phyloP scores from a whole-genome alignment of 2,113 vertebrate species.

The Zootoca vivipara region DNA sequence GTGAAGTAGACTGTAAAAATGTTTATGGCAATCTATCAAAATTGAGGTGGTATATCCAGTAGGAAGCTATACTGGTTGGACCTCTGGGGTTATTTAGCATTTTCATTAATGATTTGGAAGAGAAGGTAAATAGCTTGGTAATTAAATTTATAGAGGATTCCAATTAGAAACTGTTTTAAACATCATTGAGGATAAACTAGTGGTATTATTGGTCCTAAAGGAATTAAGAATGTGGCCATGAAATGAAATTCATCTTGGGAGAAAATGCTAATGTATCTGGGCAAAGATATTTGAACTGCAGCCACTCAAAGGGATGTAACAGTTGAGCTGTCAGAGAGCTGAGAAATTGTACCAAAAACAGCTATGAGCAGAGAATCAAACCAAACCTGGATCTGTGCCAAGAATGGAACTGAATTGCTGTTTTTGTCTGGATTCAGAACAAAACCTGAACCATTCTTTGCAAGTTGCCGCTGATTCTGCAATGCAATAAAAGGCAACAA shows the following conservation, averaged over 20 bases:
- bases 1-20: neutral
- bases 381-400: neutral
- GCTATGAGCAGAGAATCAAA: neutral
- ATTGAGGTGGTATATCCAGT: neutral
- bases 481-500: neutral
- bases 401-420: neutral
- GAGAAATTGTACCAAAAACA: neutral
- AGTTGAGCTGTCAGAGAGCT: neutral
- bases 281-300: neutral
- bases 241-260: constrained; percentile 4
- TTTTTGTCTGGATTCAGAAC: neutral
- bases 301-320: neutral
- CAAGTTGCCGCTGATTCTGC: neutral
- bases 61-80: neutral
- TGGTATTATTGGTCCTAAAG: neutral
- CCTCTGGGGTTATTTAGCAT: constrained; percentile 3
- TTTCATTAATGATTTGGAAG: constrained; percentile 21
- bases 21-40: neutral
- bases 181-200: neutral
- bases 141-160: constrained; percentile 19
- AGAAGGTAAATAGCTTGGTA: constrained; percentile 23
- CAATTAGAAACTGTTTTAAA: constrained; percentile 11
- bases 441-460: neutral
- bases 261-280: neutral
- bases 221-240: neutral